Conservation (phyloP, 2,113 vertebrate genomes). For the Tychaedon coryphoeus region DNA sequence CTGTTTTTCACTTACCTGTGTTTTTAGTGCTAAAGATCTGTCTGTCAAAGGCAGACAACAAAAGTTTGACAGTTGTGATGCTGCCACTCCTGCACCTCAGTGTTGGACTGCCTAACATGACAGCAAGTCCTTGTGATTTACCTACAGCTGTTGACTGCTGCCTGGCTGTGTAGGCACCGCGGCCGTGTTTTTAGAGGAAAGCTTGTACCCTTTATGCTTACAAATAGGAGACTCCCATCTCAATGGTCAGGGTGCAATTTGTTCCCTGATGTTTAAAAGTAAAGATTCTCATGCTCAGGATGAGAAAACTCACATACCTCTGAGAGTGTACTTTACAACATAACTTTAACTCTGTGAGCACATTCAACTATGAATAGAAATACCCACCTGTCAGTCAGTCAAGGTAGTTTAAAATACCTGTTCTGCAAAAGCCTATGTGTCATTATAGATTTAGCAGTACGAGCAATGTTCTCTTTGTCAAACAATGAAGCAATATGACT, state of each 20-base stretch:
- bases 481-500: conserved; percentile 80
- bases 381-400: conserved; percentile 74
- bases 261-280: conserved; percentile 17
- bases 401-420: conserved; percentile 79
- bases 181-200: background rate
- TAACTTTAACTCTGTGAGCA: conserved; percentile 25
- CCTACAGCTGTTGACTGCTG: background rate
- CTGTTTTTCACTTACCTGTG: background rate
- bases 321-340: background rate
- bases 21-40: conserved; percentile 2
- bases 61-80: background rate
- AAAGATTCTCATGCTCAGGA: conserved; percentile 28
- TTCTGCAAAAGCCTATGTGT: conserved; percentile 74
- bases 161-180: background rate
- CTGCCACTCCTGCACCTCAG: background rate
- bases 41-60: conserved; percentile 1
- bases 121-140: background rate
- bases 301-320: conserved; percentile 24
- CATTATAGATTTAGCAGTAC: conserved; percentile 77
- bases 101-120: background rate
- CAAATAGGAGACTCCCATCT: background rate
- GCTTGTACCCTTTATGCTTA: background rate
- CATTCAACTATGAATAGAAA: conserved; percentile 70
- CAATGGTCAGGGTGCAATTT: conserved; percentile 14
- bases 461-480: conserved; percentile 77